phyloP scores from a whole-genome alignment of 2,888 invertebrate species.

The Priapulus caudatus region DNA sequence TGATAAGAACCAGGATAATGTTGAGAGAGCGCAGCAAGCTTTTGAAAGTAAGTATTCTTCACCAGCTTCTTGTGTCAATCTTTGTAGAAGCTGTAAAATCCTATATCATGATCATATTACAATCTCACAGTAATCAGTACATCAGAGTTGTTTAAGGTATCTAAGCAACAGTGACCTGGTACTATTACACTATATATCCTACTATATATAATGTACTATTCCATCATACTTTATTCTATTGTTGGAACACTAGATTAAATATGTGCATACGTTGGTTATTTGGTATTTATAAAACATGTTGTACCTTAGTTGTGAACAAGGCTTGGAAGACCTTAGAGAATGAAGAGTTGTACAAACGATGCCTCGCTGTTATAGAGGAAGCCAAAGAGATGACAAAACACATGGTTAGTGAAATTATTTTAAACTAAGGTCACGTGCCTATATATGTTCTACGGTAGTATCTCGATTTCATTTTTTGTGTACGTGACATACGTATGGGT shows the following conservation, averaged over 20 bases:
- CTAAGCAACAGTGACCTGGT: no score
- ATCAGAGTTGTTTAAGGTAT: slow-evolving; percentile 4
- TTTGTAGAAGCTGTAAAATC: background rate
- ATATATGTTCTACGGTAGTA: no score
- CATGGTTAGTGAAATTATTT: slow-evolving; percentile 49
- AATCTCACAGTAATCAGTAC: slow-evolving; percentile 8
- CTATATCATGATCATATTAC: slow-evolving; percentile 4
- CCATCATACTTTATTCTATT: no score
- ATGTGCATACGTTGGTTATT: no score
- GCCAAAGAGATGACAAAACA: slow-evolving; percentile 86
- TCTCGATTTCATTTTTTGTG: no score
- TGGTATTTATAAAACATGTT: no score
- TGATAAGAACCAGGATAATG: slow-evolving; percentile 94
- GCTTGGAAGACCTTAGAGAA: slow-evolving; percentile 91
- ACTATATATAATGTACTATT: no score
- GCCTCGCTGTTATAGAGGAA: slow-evolving; percentile 91
- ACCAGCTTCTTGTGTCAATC: slow-evolving; percentile 31
- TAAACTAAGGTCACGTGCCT: no score
- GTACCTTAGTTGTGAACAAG: slow-evolving; percentile 61
- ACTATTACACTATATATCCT: no score
- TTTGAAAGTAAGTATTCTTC: slow-evolving; percentile 57
- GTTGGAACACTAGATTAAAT: no score
- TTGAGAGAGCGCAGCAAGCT: slow-evolving; percentile 70
- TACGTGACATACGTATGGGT: no score
- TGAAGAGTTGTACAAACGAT: slow-evolving; percentile 82